phyloP scores from a whole-genome alignment of 2,113 vertebrate genomes.

The Sorex fumeus region DNA sequence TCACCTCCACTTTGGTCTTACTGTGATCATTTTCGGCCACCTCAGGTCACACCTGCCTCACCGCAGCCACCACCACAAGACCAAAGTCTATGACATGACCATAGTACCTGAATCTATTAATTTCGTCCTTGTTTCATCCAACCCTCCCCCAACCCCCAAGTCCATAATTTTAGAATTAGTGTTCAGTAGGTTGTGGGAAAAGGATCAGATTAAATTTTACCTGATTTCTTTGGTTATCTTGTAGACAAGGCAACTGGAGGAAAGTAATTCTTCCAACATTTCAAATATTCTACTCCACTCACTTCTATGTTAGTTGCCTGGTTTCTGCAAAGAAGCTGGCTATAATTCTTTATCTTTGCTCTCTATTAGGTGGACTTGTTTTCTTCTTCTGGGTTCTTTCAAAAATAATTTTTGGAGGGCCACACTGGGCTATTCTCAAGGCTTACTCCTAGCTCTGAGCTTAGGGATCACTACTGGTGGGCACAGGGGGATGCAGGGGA shows the following conservation, averaged over 20 bases:
- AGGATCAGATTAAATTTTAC: slow-evolving; percentile 53
- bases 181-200: background rate
- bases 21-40: background rate
- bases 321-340: background rate
- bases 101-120: background rate
- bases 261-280: slow-evolving; percentile 52
- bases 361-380: background rate
- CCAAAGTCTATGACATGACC: slow-evolving; percentile 1
- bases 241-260: slow-evolving; percentile 28
- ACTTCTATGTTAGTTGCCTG: background rate
- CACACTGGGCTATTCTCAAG: background rate
- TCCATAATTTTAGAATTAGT: slow-evolving; percentile 5
- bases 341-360: background rate
- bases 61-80: background rate
- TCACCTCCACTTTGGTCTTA: background rate
- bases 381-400: background rate
- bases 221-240: slow-evolving; percentile 31
- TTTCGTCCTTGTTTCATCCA: slow-evolving; percentile 21
- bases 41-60: background rate
- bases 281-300: background rate
- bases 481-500: no score
- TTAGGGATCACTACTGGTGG: background rate
- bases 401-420: no score
- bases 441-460: background rate
- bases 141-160: background rate